Conservation (phyloP, 2,888 invertebrate genomes). For the Iselma pallidipennis region DNA sequence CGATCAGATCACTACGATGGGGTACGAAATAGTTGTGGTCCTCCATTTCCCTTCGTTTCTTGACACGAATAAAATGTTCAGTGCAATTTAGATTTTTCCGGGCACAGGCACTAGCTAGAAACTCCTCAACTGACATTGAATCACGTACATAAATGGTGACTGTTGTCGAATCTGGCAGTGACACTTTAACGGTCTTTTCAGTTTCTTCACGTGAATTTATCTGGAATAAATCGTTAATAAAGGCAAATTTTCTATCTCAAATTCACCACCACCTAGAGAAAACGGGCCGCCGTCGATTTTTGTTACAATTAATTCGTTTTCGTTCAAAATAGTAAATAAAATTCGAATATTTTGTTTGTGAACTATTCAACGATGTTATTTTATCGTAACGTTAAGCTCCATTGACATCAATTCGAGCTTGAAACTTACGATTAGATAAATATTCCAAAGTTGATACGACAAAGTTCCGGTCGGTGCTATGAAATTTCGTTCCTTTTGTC, state of each 20-base stretch:
- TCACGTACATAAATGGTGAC: constrained; percentile 87
- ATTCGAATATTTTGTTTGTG: too few species aligned
- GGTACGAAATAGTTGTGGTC: constrained; percentile 97
- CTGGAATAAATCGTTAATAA: constrained; percentile 61
- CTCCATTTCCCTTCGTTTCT: constrained; percentile 92
- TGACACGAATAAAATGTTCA: constrained; percentile 95
- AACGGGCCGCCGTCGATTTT: too few species aligned
- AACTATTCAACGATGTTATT: too few species aligned
- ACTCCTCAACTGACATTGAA: constrained; percentile 94
- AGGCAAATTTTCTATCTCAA: constrained; percentile 2
- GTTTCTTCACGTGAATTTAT: constrained; percentile 84
- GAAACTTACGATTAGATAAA: too few species aligned
- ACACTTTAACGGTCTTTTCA: constrained; percentile 87
- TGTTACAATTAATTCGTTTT: too few species aligned
- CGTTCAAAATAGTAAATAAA: too few species aligned
- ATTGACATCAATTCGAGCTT: too few species aligned
- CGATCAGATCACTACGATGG: constrained; percentile 90
- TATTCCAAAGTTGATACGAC: too few species aligned
- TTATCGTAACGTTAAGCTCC: too few species aligned
- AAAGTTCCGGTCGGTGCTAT: too few species aligned
- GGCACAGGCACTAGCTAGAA: constrained; percentile 89
- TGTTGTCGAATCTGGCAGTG: constrained; percentile 80
- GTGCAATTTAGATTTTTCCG: constrained; percentile 90
- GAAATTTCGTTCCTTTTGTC: too few species aligned
- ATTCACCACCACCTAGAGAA: too few species aligned